phyloP scores from a whole-genome alignment of 2,888 invertebrate genomes.

The Ceraclea dissimilis region DNA sequence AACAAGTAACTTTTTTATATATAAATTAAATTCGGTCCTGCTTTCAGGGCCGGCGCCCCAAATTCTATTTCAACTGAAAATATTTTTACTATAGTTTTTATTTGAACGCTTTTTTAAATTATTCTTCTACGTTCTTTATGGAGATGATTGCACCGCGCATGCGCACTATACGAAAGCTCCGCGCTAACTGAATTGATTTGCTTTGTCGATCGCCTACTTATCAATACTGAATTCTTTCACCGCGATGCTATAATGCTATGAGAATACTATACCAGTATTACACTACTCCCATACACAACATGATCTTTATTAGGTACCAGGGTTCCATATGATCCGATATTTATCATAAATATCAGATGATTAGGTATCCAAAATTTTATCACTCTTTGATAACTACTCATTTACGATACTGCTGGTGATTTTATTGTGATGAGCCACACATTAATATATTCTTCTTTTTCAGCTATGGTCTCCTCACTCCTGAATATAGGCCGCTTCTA shows the following conservation, averaged over 20 bases:
- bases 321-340: neutral
- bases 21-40: neutral
- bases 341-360: too few species aligned
- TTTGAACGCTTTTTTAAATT: neutral
- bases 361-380: too few species aligned
- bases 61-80: neutral
- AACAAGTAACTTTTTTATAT: neutral
- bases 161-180: conserved; percentile 20
- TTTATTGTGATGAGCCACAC: too few species aligned
- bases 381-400: too few species aligned
- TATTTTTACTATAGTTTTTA: neutral
- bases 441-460: too few species aligned
- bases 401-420: too few species aligned
- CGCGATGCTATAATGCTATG: neutral
- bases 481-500: too few species aligned
- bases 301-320: neutral
- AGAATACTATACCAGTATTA: neutral
- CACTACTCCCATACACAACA: neutral
- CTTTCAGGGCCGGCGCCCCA: neutral
- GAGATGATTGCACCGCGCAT: conserved; percentile 10
- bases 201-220: conserved; percentile 19
- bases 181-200: conserved; percentile 17
- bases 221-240: conserved; percentile 7
- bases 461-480: too few species aligned
- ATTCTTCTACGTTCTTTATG: conserved; percentile 1